Conservation (phyloP, 1,140 invertebrate species). For the Heliconius hermathena region DNA sequence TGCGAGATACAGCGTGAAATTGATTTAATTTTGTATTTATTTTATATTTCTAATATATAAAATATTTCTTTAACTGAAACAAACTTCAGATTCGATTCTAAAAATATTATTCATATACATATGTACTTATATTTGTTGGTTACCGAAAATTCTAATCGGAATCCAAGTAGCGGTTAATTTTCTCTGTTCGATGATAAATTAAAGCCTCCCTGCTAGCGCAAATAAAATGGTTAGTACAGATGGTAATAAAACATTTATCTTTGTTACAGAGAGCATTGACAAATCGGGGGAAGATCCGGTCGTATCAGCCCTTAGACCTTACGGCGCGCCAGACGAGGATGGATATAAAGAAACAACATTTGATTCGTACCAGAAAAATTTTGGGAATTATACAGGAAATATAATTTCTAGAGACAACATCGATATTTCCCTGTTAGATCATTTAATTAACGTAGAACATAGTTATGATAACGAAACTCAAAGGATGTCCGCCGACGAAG, state of each 20-base stretch:
- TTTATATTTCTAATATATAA: too few relatives aligned
- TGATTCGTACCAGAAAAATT: slow-evolving; percentile 65
- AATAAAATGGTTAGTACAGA: slow-evolving; percentile 14
- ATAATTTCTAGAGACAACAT: slow-evolving; percentile 47
- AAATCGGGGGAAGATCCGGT: slow-evolving; percentile 75
- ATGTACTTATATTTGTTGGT: too few relatives aligned
- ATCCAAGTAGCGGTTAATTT: slow-evolving; percentile 20
- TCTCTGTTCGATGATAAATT: slow-evolving; percentile 19
- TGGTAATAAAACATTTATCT: slow-evolving; percentile 32
- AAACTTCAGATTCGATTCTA: too few relatives aligned
- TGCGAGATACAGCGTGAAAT: too few relatives aligned
- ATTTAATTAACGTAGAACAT: slow-evolving; percentile 71
- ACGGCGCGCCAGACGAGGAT: slow-evolving; percentile 66
- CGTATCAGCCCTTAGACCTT: slow-evolving; percentile 61
- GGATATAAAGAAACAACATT: slow-evolving; percentile 48
- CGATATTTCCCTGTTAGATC: slow-evolving; percentile 66
- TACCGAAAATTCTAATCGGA: neutral
- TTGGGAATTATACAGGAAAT: slow-evolving; percentile 62
- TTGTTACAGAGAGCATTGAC: slow-evolving; percentile 78
- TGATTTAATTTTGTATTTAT: too few relatives aligned
- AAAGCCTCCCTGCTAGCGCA: neutral
- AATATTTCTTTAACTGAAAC: too few relatives aligned
- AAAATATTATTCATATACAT: too few relatives aligned
- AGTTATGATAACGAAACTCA: slow-evolving; percentile 74
- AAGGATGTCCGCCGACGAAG: slow-evolving; percentile 57